Percentiles rank a stretch among this genome's conserved stretches.
phyloP scores from a whole-genome alignment of 2,113 vertebrate species.

The Columba livia region DNA sequence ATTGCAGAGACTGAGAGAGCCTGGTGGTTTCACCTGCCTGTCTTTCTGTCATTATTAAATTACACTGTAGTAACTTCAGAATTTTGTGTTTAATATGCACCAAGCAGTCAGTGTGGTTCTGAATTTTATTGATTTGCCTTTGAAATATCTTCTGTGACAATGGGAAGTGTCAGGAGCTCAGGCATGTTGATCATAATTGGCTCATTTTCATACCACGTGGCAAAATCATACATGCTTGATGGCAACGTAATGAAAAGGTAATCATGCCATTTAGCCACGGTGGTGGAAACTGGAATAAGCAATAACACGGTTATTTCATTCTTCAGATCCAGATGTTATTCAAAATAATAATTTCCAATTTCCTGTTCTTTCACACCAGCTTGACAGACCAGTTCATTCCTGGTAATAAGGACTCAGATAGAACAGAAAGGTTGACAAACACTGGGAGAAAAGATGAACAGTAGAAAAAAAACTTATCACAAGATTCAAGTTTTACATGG shows the following conservation, averaged over 20 bases:
- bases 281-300: neutral
- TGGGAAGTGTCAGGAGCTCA: neutral
- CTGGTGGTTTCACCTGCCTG: neutral
- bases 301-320: neutral
- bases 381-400: neutral
- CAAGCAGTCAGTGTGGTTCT: neutral
- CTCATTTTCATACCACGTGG: conserved; percentile 3
- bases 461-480: neutral
- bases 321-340: neutral
- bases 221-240: neutral
- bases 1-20: neutral
- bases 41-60: neutral
- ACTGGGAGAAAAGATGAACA: neutral
- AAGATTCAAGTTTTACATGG: neutral
- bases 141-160: conserved; percentile 31
- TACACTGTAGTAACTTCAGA: neutral
- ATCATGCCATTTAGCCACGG: neutral
- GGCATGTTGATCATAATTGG: neutral
- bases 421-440: neutral
- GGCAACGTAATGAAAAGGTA: neutral
- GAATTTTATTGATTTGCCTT: conserved; percentile 27
- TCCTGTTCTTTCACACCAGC: neutral
- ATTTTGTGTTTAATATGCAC: conserved; percentile 7
- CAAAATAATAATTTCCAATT: neutral
- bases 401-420: neutral